Base-by-base conservation (phyloP, 1,140 invertebrate genomes). In the Drosophila auraria region DNA sequence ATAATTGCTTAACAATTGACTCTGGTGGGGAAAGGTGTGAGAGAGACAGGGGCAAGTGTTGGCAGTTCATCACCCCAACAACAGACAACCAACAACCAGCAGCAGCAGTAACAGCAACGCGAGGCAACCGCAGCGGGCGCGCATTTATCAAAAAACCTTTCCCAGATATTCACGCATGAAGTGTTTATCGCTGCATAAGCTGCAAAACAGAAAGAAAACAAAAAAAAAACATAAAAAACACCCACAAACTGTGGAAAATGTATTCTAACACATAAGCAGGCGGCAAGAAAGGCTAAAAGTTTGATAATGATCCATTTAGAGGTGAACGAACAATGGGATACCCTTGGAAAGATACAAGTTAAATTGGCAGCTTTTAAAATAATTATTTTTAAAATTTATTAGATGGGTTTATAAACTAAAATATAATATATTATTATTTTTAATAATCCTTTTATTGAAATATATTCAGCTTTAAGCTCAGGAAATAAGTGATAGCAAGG, bases 111-210 rank as follows among this genome's bases (percentile, higher is more conserved):
- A 59, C 63, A 73, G 73, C 60, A 65, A 84, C 51, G 51, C 59
- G 56, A 66, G 84, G 25, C 69, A 53, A 56, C 72, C 58, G 71
- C 71, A 75, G 60, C 72, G 72, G 73, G 84, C 83, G 75, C 72
- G 75, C 72, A 75, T 80, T 87, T 87, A 87, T 87, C 80, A 83
- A 64, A 69, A 82, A 83, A 73, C 76, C 78, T 76, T 86, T 90
- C 80, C 79, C 87, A 80, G 86, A 90, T 90, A 90, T 90, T 90
- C 87, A 90, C 86, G 87, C 86, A 91, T 90, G 86, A 90, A 86
- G 86, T 90, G 86, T 86, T 90, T 90, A 90, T 90, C 86, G 82
- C 87, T 80, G 82, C 54, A 80, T 68, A 82, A 91, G 73, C 69
- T 75, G 54, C 61, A 15, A 61, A 71, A 70, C 56, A 45, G 25